phyloP scores from a whole-genome alignment of 2,113 vertebrate species.

The Ptilonorhynchus violaceus region DNA sequence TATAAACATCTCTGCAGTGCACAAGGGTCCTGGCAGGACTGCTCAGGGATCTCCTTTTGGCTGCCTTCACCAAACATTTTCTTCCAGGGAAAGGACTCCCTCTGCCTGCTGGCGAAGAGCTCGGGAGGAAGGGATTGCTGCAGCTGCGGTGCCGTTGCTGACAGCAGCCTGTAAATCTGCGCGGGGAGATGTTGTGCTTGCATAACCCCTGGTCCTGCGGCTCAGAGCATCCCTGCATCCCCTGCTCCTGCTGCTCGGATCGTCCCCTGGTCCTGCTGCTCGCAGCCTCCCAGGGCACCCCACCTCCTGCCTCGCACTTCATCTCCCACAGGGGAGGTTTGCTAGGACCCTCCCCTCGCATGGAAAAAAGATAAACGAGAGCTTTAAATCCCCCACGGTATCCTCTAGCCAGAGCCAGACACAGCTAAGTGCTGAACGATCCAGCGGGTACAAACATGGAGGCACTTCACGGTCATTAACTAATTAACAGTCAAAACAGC shows the following conservation, averaged over 20 bases:
- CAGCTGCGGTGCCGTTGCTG: not conserved
- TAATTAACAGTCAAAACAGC: slow-evolving; percentile 18
- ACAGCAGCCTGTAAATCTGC: slow-evolving; percentile 11
- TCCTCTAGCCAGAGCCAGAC: not conserved
- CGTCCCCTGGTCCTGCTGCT: not conserved
- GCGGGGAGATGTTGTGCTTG: not conserved
- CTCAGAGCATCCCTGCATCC: not conserved
- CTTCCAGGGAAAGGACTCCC: slow-evolving; percentile 62
- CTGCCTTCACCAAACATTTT: not conserved
- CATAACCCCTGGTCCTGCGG: not conserved
- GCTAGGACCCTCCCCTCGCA: accelerated
- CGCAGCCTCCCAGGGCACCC: not conserved
- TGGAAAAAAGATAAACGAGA: not conserved
- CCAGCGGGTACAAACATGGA: not conserved
- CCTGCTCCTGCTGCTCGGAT: not conserved
- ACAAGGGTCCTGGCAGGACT: not conserved
- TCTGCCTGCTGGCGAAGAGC: slow-evolving; percentile 48
- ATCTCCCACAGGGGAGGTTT: not conserved
- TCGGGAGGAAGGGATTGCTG: not conserved
- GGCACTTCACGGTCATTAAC: slow-evolving; percentile 24
- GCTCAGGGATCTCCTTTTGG: slow-evolving; percentile 17
- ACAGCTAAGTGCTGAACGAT: not conserved
- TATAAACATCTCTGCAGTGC: not conserved
- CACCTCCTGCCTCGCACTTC: not conserved
- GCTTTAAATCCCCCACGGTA: not conserved